Conservation (phyloP, 1,140 invertebrate genomes). For the Subanguina moxae region DNA sequence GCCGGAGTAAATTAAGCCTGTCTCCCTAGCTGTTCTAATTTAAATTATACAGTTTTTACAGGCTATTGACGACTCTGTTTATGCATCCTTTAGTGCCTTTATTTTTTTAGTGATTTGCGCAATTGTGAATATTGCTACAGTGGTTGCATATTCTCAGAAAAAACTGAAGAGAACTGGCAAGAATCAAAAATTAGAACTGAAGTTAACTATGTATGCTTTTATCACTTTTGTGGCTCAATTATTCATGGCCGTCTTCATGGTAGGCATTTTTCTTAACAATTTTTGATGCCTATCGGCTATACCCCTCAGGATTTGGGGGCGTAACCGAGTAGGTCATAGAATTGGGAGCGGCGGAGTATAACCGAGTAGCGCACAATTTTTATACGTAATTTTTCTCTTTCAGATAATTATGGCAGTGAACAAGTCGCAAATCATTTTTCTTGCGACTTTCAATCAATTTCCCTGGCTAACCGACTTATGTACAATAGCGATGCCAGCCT, state of each 20-base stretch:
- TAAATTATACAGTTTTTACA: neutral
- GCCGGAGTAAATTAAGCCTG: neutral
- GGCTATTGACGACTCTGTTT: slow-evolving; percentile 2
- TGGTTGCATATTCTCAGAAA: neutral
- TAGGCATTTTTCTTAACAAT: neutral
- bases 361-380: too few species aligned
- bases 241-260: neutral
- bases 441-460: slow-evolving; percentile 1
- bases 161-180: neutral
- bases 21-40: neutral
- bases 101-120: neutral
- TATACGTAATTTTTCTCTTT: too few species aligned
- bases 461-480: slow-evolving; percentile 6
- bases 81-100: neutral
- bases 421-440: neutral
- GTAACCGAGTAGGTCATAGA: too few species aligned
- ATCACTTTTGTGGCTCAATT: neutral
- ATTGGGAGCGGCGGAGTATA: too few species aligned
- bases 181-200: neutral
- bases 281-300: too few species aligned
- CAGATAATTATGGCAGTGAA: neutral
- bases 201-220: neutral
- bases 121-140: neutral
- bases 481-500: slow-evolving; percentile 9
- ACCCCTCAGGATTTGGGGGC: too few species aligned